Percentiles rank a stretch among this genome's conserved stretches.
These are phyloP conservation scores for Serilophus lunatus DNA, from an alignment of 2,113 vertebrate species.

Conservation along the genomic window DNA sequence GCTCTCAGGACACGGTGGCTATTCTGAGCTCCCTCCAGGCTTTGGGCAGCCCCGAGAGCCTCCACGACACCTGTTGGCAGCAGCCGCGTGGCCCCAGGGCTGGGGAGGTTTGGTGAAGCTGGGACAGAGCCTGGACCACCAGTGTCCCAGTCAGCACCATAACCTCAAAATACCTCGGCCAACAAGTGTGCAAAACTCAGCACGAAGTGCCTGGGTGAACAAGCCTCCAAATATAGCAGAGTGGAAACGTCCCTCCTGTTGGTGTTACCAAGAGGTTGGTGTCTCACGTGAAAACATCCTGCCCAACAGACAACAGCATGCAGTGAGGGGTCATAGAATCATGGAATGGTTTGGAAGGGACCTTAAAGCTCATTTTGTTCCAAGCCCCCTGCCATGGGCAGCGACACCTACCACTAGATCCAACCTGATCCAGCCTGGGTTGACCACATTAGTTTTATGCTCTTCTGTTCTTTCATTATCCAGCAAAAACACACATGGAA, in stretches of 20 bases:
- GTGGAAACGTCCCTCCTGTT: not conserved
- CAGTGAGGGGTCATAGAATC: not conserved
- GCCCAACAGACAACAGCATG: not conserved
- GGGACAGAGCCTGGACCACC: not conserved
- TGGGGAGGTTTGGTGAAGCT: not conserved
- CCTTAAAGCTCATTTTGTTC: not conserved
- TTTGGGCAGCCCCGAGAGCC: not conserved
- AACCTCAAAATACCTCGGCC: not conserved
- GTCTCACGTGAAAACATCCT: not conserved
- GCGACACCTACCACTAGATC: not conserved
- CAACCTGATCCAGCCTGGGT: not conserved
- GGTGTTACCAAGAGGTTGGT: fast-evolving
- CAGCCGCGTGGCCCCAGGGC: not conserved
- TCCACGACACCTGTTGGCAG: not conserved
- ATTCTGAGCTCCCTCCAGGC: slow-evolving; percentile 16
- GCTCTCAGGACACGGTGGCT: not conserved
- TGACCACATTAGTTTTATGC: not conserved
- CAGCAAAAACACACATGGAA: fast-evolving
- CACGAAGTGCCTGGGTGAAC: fast-evolving
- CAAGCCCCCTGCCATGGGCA: not conserved
- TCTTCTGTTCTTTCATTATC: fast-evolving
- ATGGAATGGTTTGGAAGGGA: not conserved
- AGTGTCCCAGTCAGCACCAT: not conserved
- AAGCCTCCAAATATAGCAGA: not conserved
- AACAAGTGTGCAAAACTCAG: not conserved